Base-by-base conservation (phyloP, 2,797 vertebrate species). In the Tarsius wallacei region DNA sequence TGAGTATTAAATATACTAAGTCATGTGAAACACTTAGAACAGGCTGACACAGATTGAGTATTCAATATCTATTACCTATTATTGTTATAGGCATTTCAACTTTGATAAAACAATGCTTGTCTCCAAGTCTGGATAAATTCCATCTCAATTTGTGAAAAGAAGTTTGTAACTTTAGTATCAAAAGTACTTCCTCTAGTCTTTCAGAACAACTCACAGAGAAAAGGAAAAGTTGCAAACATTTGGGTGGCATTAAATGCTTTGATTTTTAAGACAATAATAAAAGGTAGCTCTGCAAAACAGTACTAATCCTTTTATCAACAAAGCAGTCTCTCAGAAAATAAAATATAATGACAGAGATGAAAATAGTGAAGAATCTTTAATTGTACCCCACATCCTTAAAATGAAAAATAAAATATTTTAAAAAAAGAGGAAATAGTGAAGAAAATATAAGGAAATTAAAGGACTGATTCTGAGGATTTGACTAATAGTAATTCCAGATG, bases 401-500 rank as follows among this genome's bases (percentile, higher is more conserved):
- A 42, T 42, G 7, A 42, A 68, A 93, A 47, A 26, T 17, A 86
- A 28, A 85, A 49, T 12, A 85, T 55, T 77, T 70, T n/a, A 8
- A 28, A 49, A 61, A 55, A 26, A 53, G n/a, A 36, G 26, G 66
- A 80, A 80, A 57, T 19, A 42, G 33, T 47, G 11, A 9, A 81
- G 36, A 71, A 81, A n/a, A 59, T 81, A 7, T 71, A 61, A 91
- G 53, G 73, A 91, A 91, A 73, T 31, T 49, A 91, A 26, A 71
- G 6, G 2, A 33, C 21, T n/a, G 51, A 47, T 33, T 71, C 64
- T 33, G 21, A 49, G 68, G 12, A 91, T 71, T 24, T 82, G 36
- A 61, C 64, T 49, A n/a, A 57, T 49, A 71, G 66, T 61, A 71
- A 49, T 82, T 73, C 21, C 17, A 91, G 15, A 16, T 21, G 47